These are phyloP conservation scores for Perizoma flavofasciatum DNA, from an alignment of 2,888 invertebrate genomes.

Conservation along the genomic window DNA sequence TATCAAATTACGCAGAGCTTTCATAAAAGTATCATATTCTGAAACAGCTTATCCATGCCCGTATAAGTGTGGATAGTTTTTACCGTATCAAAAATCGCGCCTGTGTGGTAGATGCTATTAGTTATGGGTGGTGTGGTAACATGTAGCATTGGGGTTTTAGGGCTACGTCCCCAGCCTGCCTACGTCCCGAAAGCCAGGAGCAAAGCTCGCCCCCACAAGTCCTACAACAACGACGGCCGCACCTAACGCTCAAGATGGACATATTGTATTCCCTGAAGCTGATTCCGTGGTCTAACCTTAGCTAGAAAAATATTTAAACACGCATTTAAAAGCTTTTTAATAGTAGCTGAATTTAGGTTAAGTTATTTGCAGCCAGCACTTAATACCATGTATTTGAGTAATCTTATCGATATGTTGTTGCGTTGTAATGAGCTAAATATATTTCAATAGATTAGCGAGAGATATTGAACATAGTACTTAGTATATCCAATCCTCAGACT, in stretches of 20 bases:
- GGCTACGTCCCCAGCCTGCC: constrained; percentile 51
- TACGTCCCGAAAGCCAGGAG: constrained; percentile 35
- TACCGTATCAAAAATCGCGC: constrained; percentile 5
- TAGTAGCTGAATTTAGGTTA: not conserved
- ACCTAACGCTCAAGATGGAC: constrained; percentile 36
- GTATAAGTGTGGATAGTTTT: no score
- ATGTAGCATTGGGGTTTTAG: constrained; percentile 53
- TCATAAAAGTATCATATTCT: no score
- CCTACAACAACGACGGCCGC: constrained; percentile 39
- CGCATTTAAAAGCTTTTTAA: constrained; percentile 17
- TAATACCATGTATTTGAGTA: not conserved
- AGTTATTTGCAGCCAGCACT: constrained; percentile 16
- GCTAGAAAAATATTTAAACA: constrained; percentile 23
- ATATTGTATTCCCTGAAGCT: constrained; percentile 59
- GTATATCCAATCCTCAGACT: no score
- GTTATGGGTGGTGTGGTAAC: constrained; percentile 44
- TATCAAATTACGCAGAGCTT: no score
- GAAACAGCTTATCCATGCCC: no score
- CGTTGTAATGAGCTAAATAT: no score
- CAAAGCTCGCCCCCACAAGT: constrained; percentile 35
- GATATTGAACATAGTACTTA: no score
- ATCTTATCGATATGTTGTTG: no score
- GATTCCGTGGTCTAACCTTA: constrained; percentile 36
- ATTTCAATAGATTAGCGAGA: no score
- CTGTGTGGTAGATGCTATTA: constrained; percentile 13